Evolutionary conservation across 2,797 vertebrate genomes (phyloP).

Genomic region (Ptychobarbus kaznakovi): DNA sequence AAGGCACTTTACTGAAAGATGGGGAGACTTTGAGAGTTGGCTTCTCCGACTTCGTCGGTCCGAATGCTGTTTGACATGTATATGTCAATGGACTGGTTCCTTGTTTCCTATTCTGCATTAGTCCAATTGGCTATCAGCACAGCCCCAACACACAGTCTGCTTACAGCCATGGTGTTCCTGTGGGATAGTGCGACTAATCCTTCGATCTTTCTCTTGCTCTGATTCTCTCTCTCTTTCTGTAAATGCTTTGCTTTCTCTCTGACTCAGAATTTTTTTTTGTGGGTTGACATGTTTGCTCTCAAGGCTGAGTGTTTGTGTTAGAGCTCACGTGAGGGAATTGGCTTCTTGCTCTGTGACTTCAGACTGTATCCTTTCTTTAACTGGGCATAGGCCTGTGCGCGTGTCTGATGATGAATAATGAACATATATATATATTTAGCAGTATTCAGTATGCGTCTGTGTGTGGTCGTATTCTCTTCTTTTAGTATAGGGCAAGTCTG

Average conservation of each 20-base stretch:
- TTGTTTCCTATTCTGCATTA: too few species aligned
- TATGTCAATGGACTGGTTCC: too few species aligned
- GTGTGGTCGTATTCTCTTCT: constrained; percentile 27
- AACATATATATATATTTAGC: neutral
- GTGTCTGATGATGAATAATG: too few species aligned
- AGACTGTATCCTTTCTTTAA: constrained; percentile 20
- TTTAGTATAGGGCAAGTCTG: constrained; percentile 8
- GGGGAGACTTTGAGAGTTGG: too few species aligned
- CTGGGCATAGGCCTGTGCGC: constrained; percentile 36
- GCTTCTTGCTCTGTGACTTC: constrained; percentile 36
- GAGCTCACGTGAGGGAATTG: constrained; percentile 31
- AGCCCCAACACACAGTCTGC: constrained; percentile 27
- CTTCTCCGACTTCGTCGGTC: too few species aligned
- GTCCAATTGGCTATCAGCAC: constrained; percentile 55
- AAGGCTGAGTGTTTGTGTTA: constrained; percentile 47
- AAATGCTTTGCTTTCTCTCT: constrained; percentile 34
- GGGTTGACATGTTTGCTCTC: constrained; percentile 28
- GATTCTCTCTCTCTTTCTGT: constrained; percentile 32
- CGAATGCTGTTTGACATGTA: too few species aligned
- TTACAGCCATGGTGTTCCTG: constrained; percentile 40
- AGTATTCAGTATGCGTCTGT: neutral
- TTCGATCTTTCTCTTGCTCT: too few species aligned
- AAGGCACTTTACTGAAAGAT: too few species aligned
- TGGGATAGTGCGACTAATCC: too few species aligned
- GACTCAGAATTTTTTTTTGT: neutral